Evolutionary conservation across 2,113 vertebrate species (phyloP).

Genomic region (Trematomus loennbergii): DNA sequence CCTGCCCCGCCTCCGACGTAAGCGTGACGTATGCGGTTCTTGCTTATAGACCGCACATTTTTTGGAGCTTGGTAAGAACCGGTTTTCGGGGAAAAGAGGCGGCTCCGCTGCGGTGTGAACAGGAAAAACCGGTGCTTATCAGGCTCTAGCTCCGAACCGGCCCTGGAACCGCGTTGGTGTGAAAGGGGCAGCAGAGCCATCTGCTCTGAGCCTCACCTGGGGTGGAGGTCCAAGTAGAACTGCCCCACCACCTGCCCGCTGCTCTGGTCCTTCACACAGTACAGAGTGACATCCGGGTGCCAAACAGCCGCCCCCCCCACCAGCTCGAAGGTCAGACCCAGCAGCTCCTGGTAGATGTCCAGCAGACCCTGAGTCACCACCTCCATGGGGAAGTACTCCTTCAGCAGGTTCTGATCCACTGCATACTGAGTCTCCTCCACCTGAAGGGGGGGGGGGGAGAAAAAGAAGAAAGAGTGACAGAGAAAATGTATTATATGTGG

Average conservation of each 20-base stretch:
- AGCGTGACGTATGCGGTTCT: no score
- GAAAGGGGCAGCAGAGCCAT: no score
- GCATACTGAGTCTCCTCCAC: constrained; percentile 96
- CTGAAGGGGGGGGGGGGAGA: constrained; percentile 18
- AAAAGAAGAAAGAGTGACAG: no score
- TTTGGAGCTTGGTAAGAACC: no score
- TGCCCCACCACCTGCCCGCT: constrained; percentile 87
- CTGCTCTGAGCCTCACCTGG: constrained; percentile 83
- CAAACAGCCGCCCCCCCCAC: constrained; percentile 87
- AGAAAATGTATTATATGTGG: no score
- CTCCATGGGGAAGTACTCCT: constrained; percentile 98
- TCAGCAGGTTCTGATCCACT: constrained; percentile 95
- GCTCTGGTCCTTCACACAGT: constrained; percentile 85
- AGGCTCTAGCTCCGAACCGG: no score
- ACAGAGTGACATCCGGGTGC: constrained; percentile 94
- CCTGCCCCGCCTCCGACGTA: no score
- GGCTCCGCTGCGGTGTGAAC: no score
- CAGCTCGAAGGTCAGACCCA: constrained; percentile 90
- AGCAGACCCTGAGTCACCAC: constrained; percentile 95
- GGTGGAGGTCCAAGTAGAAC: constrained; percentile 97
- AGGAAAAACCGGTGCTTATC: no score
- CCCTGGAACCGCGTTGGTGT: no score
- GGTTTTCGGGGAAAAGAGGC: no score
- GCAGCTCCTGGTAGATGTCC: constrained; percentile 95
- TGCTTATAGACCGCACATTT: no score